Percentiles rank a stretch among this genome's conserved stretches.
Evolutionary conservation across 2,888 invertebrate genomes (phyloP).

Genomic region (Thymelicus sylvestris): DNA sequence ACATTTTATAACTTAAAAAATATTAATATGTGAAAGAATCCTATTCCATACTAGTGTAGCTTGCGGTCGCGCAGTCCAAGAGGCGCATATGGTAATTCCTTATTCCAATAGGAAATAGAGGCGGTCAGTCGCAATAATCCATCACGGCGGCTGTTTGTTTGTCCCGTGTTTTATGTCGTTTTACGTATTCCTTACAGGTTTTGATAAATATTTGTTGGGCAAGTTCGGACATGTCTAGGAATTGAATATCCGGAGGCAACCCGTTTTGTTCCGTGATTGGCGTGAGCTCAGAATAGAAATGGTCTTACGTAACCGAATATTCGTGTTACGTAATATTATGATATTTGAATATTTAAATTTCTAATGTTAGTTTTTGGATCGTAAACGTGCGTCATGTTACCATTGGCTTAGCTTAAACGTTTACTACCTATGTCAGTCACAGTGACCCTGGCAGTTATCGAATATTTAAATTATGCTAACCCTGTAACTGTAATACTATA

Average conservation of each 20-base stretch:
- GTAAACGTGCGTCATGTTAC: background rate
- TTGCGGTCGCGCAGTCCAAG: conserved; percentile 59
- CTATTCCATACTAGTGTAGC: conserved; percentile 53
- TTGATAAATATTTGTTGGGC: conserved; percentile 83
- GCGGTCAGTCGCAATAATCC: conserved; percentile 84
- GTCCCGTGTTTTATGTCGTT: conserved; percentile 79
- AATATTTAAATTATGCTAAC: too few relatives aligned
- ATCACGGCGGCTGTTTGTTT: conserved; percentile 77
- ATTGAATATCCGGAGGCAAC: conserved; percentile 80
- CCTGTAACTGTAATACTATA: too few relatives aligned
- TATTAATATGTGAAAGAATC: conserved; percentile 41
- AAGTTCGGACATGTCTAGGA: conserved; percentile 77
- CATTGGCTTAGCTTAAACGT: background rate
- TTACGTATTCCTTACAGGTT: conserved; percentile 84
- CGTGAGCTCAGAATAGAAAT: conserved; percentile 56
- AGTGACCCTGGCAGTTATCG: too few relatives aligned
- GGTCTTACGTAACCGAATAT: background rate
- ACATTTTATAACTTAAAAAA: too few relatives aligned
- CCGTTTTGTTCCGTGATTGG: conserved; percentile 69
- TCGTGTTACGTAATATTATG: background rate
- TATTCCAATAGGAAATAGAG: conserved; percentile 84
- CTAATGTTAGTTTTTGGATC: background rate
- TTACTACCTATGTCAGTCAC: too few relatives aligned
- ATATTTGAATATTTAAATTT: background rate
- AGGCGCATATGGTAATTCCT: conserved; percentile 84